Evolutionary conservation across 2,797 vertebrate species (phyloP).

Genomic region (Hypotaenidia philippensis): DNA sequence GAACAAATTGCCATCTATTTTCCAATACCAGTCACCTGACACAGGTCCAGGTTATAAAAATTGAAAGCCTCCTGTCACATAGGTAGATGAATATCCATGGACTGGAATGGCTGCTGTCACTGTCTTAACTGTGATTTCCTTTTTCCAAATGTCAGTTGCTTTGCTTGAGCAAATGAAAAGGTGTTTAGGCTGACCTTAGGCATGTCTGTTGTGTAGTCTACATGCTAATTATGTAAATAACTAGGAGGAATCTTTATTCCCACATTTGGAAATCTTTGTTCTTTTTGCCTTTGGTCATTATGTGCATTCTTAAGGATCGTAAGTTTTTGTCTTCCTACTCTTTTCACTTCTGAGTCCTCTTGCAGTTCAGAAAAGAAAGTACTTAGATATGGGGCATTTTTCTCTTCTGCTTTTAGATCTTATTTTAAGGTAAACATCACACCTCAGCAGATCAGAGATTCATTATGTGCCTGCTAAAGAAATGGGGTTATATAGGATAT

Average conservation of each 20-base stretch:
- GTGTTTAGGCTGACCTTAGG: background rate
- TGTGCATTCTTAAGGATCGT: background rate
- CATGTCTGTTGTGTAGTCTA: background rate
- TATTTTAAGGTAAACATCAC: constrained; percentile 5
- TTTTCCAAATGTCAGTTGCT: background rate
- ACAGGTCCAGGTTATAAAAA: constrained; percentile 8
- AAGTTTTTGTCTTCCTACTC: background rate
- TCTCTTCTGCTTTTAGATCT: background rate
- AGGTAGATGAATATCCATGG: background rate
- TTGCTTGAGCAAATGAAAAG: background rate
- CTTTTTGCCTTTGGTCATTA: background rate
- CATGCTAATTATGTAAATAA: background rate
- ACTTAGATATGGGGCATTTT: background rate
- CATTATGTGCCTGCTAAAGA: background rate
- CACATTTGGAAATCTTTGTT: background rate
- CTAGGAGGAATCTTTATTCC: background rate
- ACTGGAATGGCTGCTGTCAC: background rate
- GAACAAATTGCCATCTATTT: constrained; percentile 30
- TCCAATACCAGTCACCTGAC: constrained; percentile 4
- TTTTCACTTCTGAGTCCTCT: background rate
- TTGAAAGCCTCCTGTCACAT: background rate
- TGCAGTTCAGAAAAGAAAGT: background rate
- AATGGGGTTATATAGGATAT: constrained; percentile 14
- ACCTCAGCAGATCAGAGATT: background rate
- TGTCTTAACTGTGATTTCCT: background rate